Evolutionary conservation across 2,888 invertebrate species (phyloP), one percentile per base, ranked within the genome.

Genomic region (Megalurothrips usitatus): DNA sequence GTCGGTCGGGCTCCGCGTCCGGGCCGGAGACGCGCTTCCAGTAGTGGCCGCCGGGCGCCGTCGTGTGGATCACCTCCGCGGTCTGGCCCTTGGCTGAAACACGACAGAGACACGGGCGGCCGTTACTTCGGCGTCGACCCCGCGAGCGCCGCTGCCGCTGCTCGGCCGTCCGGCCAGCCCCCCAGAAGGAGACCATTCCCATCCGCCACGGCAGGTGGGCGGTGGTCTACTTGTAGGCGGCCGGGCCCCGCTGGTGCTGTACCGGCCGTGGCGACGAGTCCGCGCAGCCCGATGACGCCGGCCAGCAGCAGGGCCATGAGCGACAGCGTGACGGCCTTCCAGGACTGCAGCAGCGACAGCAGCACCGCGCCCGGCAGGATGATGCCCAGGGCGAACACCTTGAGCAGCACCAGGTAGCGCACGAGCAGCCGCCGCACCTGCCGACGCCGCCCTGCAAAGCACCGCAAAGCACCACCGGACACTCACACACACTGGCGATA

Each of bases 281-380:
- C 90, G 83, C 90, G 90, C 49, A 92, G 87, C 68, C 92, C 91
- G 0, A 92, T 87, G 6, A 92, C 89, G 0, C 91, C 90, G 0
- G 92, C 91, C 85, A 92, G 87, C 9, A 92, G 89, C 75, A 90
- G 86, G 83, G 90, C 90, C 86, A 90, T 86, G 10, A 89, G 85
- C 84, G 90, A 90, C 17, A 90, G 85, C 2, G 90, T 85, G 19
- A 90, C 88, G 0, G 90, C 88, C 83, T 90, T 88, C 82, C 92
- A 91, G 34, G 93, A 91, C 80, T 94, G 86, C 75, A 93, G 90
- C 0, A 93, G 92, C 82, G 94, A 86, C 1, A 91, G 89, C 84
- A 94, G 94, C 81, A 94, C 86, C 0, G 92, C 90, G 58, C 93
- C 87, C 0, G 94, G 93, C 79, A 94, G 87, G 12, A 94, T 84